These are phyloP conservation scores for Carterocephalus palaemon DNA, from an alignment of 2,888 invertebrate genomes.

Conservation along the genomic window DNA sequence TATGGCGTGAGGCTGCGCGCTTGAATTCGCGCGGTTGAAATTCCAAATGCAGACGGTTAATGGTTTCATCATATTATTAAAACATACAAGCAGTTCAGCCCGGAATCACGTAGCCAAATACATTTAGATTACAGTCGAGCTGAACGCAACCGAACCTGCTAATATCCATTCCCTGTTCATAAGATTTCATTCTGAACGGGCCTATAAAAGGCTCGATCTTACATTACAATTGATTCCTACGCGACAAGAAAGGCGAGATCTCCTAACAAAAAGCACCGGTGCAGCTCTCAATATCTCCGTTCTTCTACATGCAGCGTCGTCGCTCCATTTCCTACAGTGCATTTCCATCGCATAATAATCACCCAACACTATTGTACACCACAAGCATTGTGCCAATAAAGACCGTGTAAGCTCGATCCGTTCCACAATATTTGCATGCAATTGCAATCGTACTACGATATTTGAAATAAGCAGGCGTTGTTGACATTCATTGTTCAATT, in stretches of 20 bases:
- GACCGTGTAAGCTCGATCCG: constrained; percentile 12
- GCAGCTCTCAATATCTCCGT: too few species aligned
- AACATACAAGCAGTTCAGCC: background rate
- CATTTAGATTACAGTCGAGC: too few species aligned
- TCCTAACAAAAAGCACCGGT: too few species aligned
- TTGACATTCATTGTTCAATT: too few species aligned
- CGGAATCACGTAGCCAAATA: too few species aligned
- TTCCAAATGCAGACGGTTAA: background rate
- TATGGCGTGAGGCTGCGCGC: background rate
- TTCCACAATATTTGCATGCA: constrained; percentile 6
- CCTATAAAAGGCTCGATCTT: too few species aligned
- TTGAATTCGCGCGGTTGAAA: background rate
- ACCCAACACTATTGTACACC: constrained; percentile 18
- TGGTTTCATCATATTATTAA: background rate
- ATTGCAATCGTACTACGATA: background rate
- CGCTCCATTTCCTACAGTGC: constrained; percentile 1
- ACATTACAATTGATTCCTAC: too few species aligned
- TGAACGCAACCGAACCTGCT: too few species aligned
- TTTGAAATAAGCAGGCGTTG: too few species aligned
- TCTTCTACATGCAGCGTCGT: background rate
- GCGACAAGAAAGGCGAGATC: too few species aligned
- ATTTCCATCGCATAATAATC: constrained; percentile 17
- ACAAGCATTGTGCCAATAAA: constrained; percentile 14
- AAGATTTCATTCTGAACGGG: too few species aligned
- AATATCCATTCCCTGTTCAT: too few species aligned